phyloP scores from a whole-genome alignment of 1,140 invertebrate species.

The Apis cerana region DNA sequence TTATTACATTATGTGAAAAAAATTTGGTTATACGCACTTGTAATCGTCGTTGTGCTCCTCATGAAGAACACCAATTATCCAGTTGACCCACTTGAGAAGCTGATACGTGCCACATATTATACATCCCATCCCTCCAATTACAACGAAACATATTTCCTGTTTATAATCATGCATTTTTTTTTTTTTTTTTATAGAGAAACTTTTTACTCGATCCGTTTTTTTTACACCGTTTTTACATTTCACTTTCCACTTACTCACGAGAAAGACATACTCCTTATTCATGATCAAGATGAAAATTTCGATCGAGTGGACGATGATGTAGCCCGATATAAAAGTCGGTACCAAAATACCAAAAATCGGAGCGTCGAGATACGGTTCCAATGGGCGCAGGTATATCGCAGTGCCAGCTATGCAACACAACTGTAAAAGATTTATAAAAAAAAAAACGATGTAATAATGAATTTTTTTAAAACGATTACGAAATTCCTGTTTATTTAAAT shows the following conservation, averaged over 20 bases:
- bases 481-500: too few relatives aligned
- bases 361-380: slow-evolving; percentile 43
- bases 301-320: slow-evolving; percentile 62
- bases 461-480: too few relatives aligned
- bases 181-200: too few relatives aligned
- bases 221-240: neutral
- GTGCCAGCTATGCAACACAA: slow-evolving; percentile 63
- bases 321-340: slow-evolving; percentile 65
- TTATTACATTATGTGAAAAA: neutral
- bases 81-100: slow-evolving; percentile 33
- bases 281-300: slow-evolving; percentile 38
- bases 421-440: slow-evolving; percentile 33
- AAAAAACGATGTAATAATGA: too few relatives aligned
- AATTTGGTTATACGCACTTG: slow-evolving; percentile 1
- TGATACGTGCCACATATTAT: slow-evolving; percentile 46
- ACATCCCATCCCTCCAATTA: slow-evolving; percentile 38
- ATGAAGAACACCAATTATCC: slow-evolving; percentile 4
- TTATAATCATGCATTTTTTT: neutral
- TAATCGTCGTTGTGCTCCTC: neutral
- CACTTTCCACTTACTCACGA: slow-evolving; percentile 55
- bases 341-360: slow-evolving; percentile 57
- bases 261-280: slow-evolving; percentile 36
- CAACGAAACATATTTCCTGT: slow-evolving; percentile 52
- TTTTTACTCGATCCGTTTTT: too few relatives aligned
- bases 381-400: slow-evolving; percentile 25